Percentiles rank a stretch among this genome's conserved stretches.
These are phyloP conservation scores for Jordanella pulchra DNA, from an alignment of 2,797 vertebrate genomes.

Conservation along the genomic window DNA sequence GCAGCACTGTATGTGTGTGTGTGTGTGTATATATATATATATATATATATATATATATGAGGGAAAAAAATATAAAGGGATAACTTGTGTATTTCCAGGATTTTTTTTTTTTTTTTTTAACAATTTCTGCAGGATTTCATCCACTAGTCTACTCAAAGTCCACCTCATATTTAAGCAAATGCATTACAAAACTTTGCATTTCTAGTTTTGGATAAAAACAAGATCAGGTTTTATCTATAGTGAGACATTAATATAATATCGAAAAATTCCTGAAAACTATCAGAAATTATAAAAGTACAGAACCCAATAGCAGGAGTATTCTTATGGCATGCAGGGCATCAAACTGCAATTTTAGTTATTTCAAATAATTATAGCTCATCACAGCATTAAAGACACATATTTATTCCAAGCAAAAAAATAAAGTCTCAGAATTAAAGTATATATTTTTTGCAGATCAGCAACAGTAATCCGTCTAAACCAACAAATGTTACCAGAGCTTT, in stretches of 20 bases:
- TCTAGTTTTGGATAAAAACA: neutral
- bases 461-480: neutral
- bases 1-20: too few relatives aligned
- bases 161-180: neutral
- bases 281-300: neutral
- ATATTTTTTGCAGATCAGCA: neutral
- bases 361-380: neutral
- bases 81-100: too few relatives aligned
- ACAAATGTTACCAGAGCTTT: constrained; percentile 1
- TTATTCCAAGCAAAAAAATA: neutral
- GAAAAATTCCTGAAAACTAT: neutral
- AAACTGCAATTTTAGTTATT: neutral
- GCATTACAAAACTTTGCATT: neutral
- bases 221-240: neutral
- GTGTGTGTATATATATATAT: too few relatives aligned
- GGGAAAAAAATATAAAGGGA: too few relatives aligned
- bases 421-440: neutral
- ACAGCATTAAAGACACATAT: neutral
- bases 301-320: neutral
- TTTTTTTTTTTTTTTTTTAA: neutral
- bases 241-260: neutral
- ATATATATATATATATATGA: too few relatives aligned
- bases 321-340: neutral
- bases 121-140: neutral
- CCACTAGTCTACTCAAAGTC: neutral